Conservation (phyloP, 2,888 invertebrate genomes). For the Callyntrura guangdongensis region DNA sequence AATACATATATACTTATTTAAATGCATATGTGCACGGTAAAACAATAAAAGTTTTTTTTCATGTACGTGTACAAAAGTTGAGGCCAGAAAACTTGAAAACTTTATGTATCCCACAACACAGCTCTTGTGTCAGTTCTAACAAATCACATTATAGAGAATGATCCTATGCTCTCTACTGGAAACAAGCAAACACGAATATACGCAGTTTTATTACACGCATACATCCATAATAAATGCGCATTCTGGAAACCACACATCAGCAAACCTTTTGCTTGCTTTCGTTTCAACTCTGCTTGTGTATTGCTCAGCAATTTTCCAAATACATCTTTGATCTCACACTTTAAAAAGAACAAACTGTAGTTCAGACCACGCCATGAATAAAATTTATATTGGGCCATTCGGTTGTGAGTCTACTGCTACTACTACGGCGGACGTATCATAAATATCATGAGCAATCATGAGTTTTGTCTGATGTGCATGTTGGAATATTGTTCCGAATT, state of each 20-base stretch:
- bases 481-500: slow-evolving; percentile 5
- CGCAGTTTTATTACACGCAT: slow-evolving; percentile 35
- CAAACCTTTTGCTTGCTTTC: slow-evolving; percentile 14
- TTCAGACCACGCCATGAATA: slow-evolving; percentile 27
- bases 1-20: background rate
- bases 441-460: slow-evolving; percentile 34
- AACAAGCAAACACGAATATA: slow-evolving; percentile 10
- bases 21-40: slow-evolving; percentile 34
- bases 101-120: slow-evolving; percentile 9
- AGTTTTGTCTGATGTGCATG: slow-evolving; percentile 9
- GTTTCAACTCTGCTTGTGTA: background rate
- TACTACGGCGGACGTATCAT: slow-evolving; percentile 24
- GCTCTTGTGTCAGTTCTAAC: slow-evolving; percentile 29
- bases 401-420: background rate
- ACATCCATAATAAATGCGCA: background rate
- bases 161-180: slow-evolving; percentile 2
- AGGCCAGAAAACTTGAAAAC: slow-evolving; percentile 13
- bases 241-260: background rate
- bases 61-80: slow-evolving; percentile 11
- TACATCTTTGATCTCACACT: too few species aligned
- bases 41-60: slow-evolving; percentile 37
- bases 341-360: background rate
- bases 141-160: slow-evolving; percentile 67
- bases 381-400: slow-evolving; percentile 32
- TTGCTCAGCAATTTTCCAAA: background rate